Evolutionary conservation across 2,888 invertebrate genomes (phyloP).

Genomic region (Lasioglossum leucozonium): DNA sequence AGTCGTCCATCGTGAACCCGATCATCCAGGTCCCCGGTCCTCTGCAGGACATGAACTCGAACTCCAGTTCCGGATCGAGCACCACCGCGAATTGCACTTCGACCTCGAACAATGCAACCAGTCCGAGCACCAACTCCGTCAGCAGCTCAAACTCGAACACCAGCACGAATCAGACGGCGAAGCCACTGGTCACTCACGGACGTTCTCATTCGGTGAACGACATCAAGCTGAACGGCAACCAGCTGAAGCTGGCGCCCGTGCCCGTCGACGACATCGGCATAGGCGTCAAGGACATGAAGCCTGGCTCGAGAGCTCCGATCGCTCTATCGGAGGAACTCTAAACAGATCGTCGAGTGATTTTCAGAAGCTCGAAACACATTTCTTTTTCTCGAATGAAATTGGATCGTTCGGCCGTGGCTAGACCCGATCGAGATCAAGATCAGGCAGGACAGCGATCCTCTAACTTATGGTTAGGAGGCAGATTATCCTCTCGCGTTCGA

Average conservation of each 20-base stretch:
- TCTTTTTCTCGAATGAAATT: not conserved
- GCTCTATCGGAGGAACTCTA: slow-evolving; percentile 82
- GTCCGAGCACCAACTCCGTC: slow-evolving; percentile 65
- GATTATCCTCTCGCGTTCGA: not conserved
- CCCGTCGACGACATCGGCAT: slow-evolving; percentile 86
- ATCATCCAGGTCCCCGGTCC: slow-evolving; percentile 52
- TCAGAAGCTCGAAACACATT: not conserved
- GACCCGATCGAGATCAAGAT: not conserved
- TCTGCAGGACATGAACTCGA: slow-evolving; percentile 53
- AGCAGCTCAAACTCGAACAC: slow-evolving; percentile 69
- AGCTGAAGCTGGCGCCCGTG: slow-evolving; percentile 88
- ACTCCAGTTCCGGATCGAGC: slow-evolving; percentile 66
- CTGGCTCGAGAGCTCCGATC: slow-evolving; percentile 81
- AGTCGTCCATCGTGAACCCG: slow-evolving; percentile 74
- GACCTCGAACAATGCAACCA: slow-evolving; percentile 60
- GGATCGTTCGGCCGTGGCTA: not conserved
- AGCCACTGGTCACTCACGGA: slow-evolving; percentile 86
- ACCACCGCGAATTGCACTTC: slow-evolving; percentile 59
- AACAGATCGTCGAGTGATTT: slow-evolving; percentile 10
- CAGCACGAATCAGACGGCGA: slow-evolving; percentile 73
- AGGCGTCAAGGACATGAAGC: slow-evolving; percentile 82
- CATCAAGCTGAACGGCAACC: slow-evolving; percentile 91
- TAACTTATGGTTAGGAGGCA: not conserved
- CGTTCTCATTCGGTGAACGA: slow-evolving; percentile 91
- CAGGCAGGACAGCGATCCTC: not conserved